Percentiles rank a stretch among this genome's conserved stretches.
These are phyloP conservation scores for Sternarchorhynchus goeldii DNA, from an alignment of 2,797 vertebrate species.

Conservation along the genomic window DNA sequence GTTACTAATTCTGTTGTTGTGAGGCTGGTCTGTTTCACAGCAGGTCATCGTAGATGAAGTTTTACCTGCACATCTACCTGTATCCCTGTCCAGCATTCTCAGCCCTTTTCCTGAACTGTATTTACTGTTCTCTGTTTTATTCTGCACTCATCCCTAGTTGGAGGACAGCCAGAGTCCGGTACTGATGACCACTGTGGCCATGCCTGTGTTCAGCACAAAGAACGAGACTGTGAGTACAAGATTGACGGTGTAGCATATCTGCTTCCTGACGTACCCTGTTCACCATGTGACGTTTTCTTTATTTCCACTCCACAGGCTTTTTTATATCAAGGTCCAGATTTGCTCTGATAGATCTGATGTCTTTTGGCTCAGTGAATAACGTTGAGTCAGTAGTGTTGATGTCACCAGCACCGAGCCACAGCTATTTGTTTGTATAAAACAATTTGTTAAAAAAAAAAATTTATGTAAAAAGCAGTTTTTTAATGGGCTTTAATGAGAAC, in stretches of 20 bases:
- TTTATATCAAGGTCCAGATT: no score
- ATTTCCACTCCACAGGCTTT: no score
- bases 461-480: no score
- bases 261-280: not conserved
- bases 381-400: no score
- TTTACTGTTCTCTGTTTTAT: slow-evolving; percentile 40
- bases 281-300: not conserved
- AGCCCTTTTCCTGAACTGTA: not conserved
- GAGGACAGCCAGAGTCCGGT: slow-evolving; percentile 87
- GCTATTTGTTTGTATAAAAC: no score
- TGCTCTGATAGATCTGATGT: no score
- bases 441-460: no score
- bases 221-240: slow-evolving; percentile 93
- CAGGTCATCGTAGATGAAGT: not conserved
- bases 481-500: no score
- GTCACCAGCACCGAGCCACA: no score
- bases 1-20: not conserved
- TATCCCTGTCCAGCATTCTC: no score
- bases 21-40: not conserved
- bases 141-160: slow-evolving; percentile 74
- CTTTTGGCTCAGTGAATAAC: no score
- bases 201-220: slow-evolving; percentile 99
- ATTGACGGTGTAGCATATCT: not conserved
- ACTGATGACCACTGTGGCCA: slow-evolving; percentile 97
- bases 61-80: not conserved